Percentiles rank a stretch among this genome's conserved stretches.
Conservation (phyloP, 2,888 invertebrate species). For the Germaria angustata region DNA sequence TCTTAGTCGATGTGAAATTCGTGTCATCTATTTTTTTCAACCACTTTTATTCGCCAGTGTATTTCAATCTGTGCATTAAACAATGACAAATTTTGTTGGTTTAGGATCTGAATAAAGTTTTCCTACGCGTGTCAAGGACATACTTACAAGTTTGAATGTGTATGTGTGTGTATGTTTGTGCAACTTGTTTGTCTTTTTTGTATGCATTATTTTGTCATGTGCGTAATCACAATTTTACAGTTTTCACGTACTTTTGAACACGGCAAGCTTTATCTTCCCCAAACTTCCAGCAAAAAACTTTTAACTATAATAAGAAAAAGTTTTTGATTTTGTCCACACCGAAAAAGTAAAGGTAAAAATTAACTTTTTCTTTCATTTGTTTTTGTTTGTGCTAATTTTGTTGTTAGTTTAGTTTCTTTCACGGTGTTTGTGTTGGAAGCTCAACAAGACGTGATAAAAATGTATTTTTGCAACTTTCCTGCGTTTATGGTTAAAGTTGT, state of each 20-base stretch:
- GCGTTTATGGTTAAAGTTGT: constrained; percentile 4
- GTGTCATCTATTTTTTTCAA: too few species aligned
- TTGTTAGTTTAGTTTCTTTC: background rate
- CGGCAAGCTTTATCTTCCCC: constrained; percentile 6
- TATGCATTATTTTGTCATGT: constrained; percentile 25
- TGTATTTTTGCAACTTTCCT: constrained; percentile 31
- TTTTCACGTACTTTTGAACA: constrained; percentile 58
- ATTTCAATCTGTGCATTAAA: background rate
- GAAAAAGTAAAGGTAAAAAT: background rate
- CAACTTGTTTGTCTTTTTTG: constrained; percentile 8
- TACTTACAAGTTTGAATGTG: background rate
- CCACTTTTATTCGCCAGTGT: background rate
- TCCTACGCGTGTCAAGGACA: background rate
- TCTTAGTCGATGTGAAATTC: too few species aligned
- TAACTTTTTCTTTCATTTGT: constrained; percentile 40
- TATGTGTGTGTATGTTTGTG: constrained; percentile 4
- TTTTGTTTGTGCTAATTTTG: constrained; percentile 30
- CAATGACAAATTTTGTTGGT: background rate
- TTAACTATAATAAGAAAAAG: constrained; percentile 38
- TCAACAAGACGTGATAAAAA: constrained; percentile 53
- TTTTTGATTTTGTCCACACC: constrained; percentile 51
- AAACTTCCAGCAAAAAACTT: constrained; percentile 19
- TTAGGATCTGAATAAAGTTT: background rate
- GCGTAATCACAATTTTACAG: constrained; percentile 50
- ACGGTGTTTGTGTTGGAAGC: constrained; percentile 30